Evolutionary conservation across 2,888 invertebrate species (phyloP).

Genomic region (Drosophila yooni): DNA sequence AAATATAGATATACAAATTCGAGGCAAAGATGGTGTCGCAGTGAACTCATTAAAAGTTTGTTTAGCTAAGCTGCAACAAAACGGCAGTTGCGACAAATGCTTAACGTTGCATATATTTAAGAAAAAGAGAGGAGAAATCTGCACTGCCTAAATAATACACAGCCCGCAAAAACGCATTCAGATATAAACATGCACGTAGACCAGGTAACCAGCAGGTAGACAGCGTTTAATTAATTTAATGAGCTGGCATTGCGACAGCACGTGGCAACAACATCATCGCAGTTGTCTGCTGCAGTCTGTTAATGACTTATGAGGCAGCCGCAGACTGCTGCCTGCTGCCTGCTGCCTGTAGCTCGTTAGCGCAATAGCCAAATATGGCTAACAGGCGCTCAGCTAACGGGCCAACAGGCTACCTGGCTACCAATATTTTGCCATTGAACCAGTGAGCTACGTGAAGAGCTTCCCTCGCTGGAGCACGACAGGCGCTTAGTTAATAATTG

Average conservation of each 20-base stretch:
- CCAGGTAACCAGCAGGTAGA: not conserved
- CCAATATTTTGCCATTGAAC: constrained; percentile 48
- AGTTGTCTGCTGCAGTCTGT: constrained; percentile 38
- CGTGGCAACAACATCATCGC: constrained; percentile 10
- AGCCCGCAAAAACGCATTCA: constrained; percentile 42
- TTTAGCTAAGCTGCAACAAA: constrained; percentile 64
- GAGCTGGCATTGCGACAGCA: constrained; percentile 57
- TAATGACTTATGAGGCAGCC: constrained; percentile 48
- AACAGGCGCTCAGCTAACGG: constrained; percentile 14
- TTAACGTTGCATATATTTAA: constrained; percentile 43
- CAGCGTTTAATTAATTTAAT: constrained; percentile 75
- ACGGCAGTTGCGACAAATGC: constrained; percentile 49
- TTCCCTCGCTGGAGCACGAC: constrained; percentile 18
- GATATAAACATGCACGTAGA: not conserved
- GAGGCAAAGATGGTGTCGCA: constrained; percentile 52
- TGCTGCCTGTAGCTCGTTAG: constrained; percentile 57
- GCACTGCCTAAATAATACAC: constrained; percentile 57
- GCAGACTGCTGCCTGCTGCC: not conserved
- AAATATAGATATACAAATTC: not conserved
- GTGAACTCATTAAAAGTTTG: constrained; percentile 77
- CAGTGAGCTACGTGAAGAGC: constrained; percentile 17
- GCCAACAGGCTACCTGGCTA: constrained; percentile 3
- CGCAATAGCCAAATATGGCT: constrained; percentile 38
- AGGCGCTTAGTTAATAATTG: constrained; percentile 71
- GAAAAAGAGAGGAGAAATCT: not conserved